These are phyloP conservation scores for Cirrhinus molitorella DNA, from an alignment of 2,797 vertebrate species.

Conservation along the genomic window DNA sequence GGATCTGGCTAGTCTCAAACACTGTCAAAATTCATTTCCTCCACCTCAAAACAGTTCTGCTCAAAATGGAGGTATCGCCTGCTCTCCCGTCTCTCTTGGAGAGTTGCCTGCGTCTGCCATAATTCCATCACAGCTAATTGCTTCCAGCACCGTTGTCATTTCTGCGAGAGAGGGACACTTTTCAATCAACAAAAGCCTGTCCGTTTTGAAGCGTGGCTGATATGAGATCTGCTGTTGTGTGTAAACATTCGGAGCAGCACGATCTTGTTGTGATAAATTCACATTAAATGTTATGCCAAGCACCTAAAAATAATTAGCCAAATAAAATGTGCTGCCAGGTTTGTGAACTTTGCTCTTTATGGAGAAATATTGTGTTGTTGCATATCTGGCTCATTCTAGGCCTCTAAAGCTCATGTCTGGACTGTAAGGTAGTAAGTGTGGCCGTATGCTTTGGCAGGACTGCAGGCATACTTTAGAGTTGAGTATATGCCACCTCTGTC, in stretches of 20 bases:
- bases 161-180: conserved; percentile 55
- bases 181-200: conserved; percentile 49
- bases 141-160: conserved; percentile 62
- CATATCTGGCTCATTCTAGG: conserved; percentile 8
- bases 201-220: conserved; percentile 39
- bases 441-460: neutral
- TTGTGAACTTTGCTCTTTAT: conserved; percentile 24
- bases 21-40: conserved; percentile 48
- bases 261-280: neutral
- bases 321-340: conserved; percentile 27
- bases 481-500: conserved; percentile 69
- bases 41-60: conserved; percentile 50
- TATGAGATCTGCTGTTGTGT: conserved; percentile 38
- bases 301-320: conserved; percentile 35
- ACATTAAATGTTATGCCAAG: conserved; percentile 13
- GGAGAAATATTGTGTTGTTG: conserved; percentile 10
- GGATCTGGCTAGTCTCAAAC: conserved; percentile 60
- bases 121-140: conserved; percentile 68
- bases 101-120: conserved; percentile 55
- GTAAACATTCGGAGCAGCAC: conserved; percentile 32
- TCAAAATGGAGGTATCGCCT: conserved; percentile 53
- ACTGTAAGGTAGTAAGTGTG: neutral
- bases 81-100: conserved; percentile 22
- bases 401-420: neutral
- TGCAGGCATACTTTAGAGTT: neutral